These are phyloP conservation scores for Scatophagus argus DNA, from an alignment of 2,113 vertebrate species.

Conservation along the genomic window DNA sequence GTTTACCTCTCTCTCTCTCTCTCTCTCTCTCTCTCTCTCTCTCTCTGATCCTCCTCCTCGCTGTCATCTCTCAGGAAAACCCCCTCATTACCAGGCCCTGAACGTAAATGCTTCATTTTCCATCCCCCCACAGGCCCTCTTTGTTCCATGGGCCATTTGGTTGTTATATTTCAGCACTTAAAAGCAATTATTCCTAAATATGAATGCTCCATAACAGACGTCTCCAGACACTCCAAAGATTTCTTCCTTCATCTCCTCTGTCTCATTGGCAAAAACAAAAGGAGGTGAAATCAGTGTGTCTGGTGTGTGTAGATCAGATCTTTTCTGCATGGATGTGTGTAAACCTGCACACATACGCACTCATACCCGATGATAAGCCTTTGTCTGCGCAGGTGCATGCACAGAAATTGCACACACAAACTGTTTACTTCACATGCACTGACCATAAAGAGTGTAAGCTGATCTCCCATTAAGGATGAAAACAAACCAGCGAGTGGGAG, in stretches of 20 bases:
- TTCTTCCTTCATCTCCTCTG: slow-evolving; percentile 61
- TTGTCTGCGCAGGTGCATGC: slow-evolving; percentile 54
- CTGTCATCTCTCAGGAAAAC: slow-evolving; percentile 82
- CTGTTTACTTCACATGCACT: slow-evolving; percentile 69
- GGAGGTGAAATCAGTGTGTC: slow-evolving; percentile 67
- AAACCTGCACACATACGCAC: slow-evolving; percentile 5
- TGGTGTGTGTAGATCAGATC: slow-evolving; percentile 55
- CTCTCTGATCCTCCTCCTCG: slow-evolving; percentile 73
- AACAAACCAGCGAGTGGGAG: slow-evolving; percentile 81
- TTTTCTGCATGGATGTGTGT: background rate
- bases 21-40: slow-evolving; percentile 50
- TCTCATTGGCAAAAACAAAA: slow-evolving; percentile 69
- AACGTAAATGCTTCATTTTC: slow-evolving; percentile 76
- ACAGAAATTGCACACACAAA: slow-evolving; percentile 41
- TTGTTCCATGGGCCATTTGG: slow-evolving; percentile 76
- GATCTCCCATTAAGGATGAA: slow-evolving; percentile 82
- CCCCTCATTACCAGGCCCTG: slow-evolving; percentile 76
- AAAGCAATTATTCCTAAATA: slow-evolving; percentile 81
- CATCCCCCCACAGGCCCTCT: slow-evolving; percentile 70
- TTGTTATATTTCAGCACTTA: slow-evolving; percentile 78
- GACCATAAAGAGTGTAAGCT: slow-evolving; percentile 70
- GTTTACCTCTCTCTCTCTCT: slow-evolving; percentile 56
- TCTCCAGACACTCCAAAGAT: slow-evolving; percentile 66
- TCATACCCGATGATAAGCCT: background rate
- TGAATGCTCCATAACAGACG: slow-evolving; percentile 69